Evolutionary conservation across 1,140 invertebrate species (phyloP).

Genomic region (Anastrepha obliqua): DNA sequence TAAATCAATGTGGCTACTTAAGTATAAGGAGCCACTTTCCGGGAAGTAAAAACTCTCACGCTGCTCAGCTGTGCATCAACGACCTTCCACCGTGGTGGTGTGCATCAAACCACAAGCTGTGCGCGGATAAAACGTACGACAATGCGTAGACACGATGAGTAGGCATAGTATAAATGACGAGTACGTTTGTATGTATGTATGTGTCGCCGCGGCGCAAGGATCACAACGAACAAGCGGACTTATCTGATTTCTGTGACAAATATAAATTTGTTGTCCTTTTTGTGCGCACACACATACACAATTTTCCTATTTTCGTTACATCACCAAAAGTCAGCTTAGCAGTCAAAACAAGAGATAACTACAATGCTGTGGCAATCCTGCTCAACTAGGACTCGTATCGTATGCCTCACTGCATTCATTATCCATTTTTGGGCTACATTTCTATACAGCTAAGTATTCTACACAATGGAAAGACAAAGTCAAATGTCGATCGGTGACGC

Average conservation of each 20-base stretch:
- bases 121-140: neutral
- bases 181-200: neutral
- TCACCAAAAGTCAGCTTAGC: neutral
- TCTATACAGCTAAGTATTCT: neutral
- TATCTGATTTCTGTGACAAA: slow-evolving; percentile 51
- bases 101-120: slow-evolving; percentile 11
- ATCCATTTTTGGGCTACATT: slow-evolving; percentile 7
- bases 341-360: neutral
- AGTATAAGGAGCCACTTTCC: neutral
- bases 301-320: neutral
- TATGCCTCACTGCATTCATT: slow-evolving; percentile 13
- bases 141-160: neutral
- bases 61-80: neutral
- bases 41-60: slow-evolving; percentile 49
- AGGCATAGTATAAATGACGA: slow-evolving; percentile 8
- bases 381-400: no score
- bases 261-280: neutral
- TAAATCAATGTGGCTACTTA: neutral
- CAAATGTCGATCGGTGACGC: neutral
- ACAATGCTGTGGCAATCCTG: neutral
- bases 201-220: neutral
- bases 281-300: neutral
- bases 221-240: slow-evolving; percentile 21
- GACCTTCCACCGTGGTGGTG: neutral
- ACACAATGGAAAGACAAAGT: neutral